These are phyloP conservation scores for Puffinus mauretanicus DNA, from an alignment of 2,113 vertebrate species.

Conservation along the genomic window DNA sequence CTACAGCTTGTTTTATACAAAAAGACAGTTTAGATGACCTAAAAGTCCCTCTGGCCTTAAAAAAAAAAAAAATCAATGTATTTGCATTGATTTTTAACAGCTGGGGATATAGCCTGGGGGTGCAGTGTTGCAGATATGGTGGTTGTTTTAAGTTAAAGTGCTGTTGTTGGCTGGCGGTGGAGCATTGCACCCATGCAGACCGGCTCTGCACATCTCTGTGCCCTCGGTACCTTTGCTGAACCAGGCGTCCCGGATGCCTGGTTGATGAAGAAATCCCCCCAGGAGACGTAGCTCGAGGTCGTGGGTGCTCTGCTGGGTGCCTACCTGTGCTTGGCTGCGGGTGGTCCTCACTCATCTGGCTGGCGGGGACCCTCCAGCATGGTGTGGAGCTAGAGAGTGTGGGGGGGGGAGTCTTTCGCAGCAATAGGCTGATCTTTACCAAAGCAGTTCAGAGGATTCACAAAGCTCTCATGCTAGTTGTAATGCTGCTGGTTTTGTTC, in stretches of 20 bases:
- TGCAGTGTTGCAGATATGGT: neutral
- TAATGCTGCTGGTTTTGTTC: neutral
- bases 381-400: neutral
- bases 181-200: fast-evolving
- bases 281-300: fast-evolving
- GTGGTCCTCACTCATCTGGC: neutral
- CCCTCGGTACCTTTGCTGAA: neutral
- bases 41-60: neutral
- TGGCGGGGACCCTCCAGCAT: neutral
- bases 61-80: neutral
- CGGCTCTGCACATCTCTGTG: too few species aligned
- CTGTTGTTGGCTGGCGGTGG: neutral
- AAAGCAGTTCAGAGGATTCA: neutral
- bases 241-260: fast-evolving
- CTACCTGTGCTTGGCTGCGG: neutral
- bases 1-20: neutral
- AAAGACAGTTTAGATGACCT: neutral
- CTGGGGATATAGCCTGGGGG: neutral
- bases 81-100: neutral
- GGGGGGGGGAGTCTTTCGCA: neutral
- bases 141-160: neutral
- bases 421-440: neutral
- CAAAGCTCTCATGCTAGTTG: neutral
- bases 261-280: neutral
- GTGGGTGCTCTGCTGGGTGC: neutral